Percentiles rank a stretch among this genome's conserved stretches.
Conservation (phyloP, 2,888 invertebrate species). For the Andrena trimmerana region DNA sequence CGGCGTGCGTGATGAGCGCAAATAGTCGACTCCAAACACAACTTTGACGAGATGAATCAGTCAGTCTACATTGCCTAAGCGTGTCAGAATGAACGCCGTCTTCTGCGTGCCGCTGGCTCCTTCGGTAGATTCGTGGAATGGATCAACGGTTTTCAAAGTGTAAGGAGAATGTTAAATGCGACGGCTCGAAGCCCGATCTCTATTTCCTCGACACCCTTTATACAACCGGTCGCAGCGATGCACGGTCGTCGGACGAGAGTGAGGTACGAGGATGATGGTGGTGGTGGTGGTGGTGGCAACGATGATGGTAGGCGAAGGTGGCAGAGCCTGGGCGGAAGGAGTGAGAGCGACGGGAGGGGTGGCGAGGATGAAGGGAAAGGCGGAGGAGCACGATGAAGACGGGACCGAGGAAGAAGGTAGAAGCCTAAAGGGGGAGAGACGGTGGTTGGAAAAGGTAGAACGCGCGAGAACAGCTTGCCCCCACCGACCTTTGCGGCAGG, state of each 20-base stretch:
- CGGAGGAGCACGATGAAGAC: slow-evolving; percentile 48
- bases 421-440: slow-evolving; percentile 16
- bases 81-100: not conserved
- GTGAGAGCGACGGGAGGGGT: too few relatives aligned
- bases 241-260: slow-evolving; percentile 32
- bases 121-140: too few relatives aligned
- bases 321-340: slow-evolving; percentile 44
- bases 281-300: slow-evolving; percentile 31
- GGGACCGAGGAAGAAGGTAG: slow-evolving; percentile 23
- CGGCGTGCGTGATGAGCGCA: not conserved
- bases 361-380: slow-evolving; percentile 7
- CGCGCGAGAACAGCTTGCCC: slow-evolving; percentile 74
- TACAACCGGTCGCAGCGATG: slow-evolving; percentile 51
- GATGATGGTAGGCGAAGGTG: slow-evolving; percentile 42
- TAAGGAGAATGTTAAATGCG: too few relatives aligned
- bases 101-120: too few relatives aligned
- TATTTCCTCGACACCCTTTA: slow-evolving; percentile 9
- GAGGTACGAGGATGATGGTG: slow-evolving; percentile 11
- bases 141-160: too few relatives aligned
- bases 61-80: not conserved
- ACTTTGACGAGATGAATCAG: not conserved
- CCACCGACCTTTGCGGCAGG: slow-evolving; percentile 81
- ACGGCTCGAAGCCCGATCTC: not conserved
- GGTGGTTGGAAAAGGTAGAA: slow-evolving; percentile 50
- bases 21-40: not conserved